Percentiles rank a stretch among this genome's conserved stretches.
phyloP scores from a whole-genome alignment of 64 coral and sea anemone genomes.

The Acropora yongei region DNA sequence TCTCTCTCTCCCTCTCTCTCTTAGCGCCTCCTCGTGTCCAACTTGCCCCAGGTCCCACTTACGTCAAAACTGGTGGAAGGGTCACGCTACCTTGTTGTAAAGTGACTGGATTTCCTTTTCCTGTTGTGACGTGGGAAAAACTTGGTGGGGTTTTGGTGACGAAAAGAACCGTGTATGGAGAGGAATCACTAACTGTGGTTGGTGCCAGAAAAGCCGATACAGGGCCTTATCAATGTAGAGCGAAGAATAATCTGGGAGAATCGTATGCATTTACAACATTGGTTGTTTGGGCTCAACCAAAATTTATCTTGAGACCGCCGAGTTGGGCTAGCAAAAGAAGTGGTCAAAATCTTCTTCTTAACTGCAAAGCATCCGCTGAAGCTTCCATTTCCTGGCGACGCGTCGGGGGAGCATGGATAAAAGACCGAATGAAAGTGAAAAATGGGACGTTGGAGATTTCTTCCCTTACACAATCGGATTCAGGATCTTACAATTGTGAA shows the following conservation, averaged over 20 bases:
- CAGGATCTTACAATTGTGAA: conserved; percentile 5
- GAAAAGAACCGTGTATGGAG: neutral
- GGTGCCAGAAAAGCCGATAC: conserved; percentile 1
- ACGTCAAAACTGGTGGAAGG: conserved; percentile 11
- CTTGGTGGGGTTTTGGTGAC: neutral
- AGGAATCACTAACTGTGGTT: neutral
- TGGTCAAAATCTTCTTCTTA: neutral
- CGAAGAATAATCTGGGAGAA: neutral
- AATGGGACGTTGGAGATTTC: conserved; percentile 1
- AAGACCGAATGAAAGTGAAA: neutral
- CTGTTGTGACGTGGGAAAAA: conserved; percentile 49
- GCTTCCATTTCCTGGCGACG: conserved; percentile 1
- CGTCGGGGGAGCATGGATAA: neutral
- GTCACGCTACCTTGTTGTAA: conserved; percentile 22
- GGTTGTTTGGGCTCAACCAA: neutral
- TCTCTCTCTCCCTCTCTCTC: too few species aligned
- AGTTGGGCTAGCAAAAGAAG: neutral
- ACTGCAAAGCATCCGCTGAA: neutral
- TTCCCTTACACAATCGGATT: neutral
- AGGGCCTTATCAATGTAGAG: neutral
- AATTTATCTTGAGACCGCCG: neutral
- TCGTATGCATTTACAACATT: neutral
- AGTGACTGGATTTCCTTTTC: conserved; percentile 39
- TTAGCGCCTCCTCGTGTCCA: conserved; percentile 40
- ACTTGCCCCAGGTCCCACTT: neutral